These are phyloP conservation scores for Aselliscus stoliczkanus DNA, from an alignment of 2,797 vertebrate species.

Conservation along the genomic window DNA sequence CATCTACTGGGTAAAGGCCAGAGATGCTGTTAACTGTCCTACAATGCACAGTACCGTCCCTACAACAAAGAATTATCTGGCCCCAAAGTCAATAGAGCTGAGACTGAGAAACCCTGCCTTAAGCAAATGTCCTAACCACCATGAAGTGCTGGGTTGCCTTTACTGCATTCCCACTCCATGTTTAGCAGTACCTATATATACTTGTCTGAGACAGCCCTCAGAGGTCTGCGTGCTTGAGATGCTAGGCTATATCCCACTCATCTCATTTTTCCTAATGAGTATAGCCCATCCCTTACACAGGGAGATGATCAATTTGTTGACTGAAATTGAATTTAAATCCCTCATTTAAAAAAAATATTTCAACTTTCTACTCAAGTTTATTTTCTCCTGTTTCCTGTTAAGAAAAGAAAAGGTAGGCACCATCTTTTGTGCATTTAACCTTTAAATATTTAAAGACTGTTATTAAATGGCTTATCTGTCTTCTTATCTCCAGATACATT, in stretches of 20 bases:
- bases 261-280: not conserved
- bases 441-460: not conserved
- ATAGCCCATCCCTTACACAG: not conserved
- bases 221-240: not conserved
- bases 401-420: not conserved
- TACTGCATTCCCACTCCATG: not conserved
- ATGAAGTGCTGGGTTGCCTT: accelerated
- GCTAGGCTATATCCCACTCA: too few species aligned
- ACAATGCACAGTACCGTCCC: not conserved
- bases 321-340: not conserved
- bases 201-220: accelerated
- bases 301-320: not conserved
- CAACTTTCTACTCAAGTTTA: not conserved
- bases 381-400: not conserved
- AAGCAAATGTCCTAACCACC: not conserved
- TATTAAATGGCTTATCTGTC: not conserved
- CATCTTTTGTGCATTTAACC: not conserved
- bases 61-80: not conserved
- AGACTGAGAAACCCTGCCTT: not conserved
- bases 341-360: not conserved
- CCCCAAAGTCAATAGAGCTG: not conserved
- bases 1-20: not conserved
- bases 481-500: slow-evolving; percentile 32
- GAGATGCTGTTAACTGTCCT: not conserved
- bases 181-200: accelerated